Percentiles rank a stretch among this genome's conserved stretches.
Evolutionary conservation across 2,113 vertebrate species (phyloP).

Genomic region (Donacobius atricapilla): DNA sequence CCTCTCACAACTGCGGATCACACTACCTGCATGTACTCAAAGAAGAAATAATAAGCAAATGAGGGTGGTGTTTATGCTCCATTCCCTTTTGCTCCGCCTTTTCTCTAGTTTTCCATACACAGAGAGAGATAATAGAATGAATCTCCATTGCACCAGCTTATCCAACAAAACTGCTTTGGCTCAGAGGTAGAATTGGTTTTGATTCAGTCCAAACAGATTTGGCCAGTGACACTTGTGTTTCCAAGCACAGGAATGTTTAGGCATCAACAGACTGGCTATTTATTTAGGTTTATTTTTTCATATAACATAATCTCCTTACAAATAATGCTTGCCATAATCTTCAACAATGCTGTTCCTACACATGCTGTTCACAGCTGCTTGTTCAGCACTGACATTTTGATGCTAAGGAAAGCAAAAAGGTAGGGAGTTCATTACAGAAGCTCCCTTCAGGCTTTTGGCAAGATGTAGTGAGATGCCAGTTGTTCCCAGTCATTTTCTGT

Average conservation of each 20-base stretch:
- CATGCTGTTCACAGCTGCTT: background rate
- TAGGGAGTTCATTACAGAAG: background rate
- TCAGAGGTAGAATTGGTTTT: background rate
- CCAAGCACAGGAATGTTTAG: background rate
- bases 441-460: constrained; percentile 34
- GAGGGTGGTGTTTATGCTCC: background rate
- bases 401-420: background rate
- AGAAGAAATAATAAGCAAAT: background rate
- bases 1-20: background rate
- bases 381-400: background rate
- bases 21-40: fast-evolving
- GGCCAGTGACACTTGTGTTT: background rate
- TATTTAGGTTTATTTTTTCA: background rate
- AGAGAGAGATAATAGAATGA: background rate
- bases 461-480: background rate
- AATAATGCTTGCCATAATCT: background rate
- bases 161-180: background rate
- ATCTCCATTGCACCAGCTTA: background rate
- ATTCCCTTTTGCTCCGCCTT: background rate
- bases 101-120: background rate
- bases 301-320: background rate
- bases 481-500: background rate
- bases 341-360: background rate
- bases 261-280: background rate
- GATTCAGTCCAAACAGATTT: background rate